phyloP scores from a whole-genome alignment of 2,113 vertebrate species.

The Pavo muticus region DNA sequence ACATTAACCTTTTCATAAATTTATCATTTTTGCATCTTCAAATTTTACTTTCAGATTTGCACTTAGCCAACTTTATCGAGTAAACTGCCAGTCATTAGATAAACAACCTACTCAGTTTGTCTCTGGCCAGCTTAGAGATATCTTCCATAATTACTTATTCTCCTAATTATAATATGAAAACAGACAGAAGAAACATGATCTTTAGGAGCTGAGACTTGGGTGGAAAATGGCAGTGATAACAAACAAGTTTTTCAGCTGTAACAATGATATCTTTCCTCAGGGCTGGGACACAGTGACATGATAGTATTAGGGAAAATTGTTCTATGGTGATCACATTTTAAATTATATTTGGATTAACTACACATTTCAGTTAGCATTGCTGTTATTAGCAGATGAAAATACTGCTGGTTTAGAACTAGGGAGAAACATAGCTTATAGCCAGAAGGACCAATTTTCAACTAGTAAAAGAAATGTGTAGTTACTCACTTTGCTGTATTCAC shows the following conservation, averaged over 20 bases:
- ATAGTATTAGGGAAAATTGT: neutral
- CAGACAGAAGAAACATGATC: neutral
- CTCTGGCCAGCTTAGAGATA: neutral
- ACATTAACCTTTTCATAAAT: neutral
- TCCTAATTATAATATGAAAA: neutral
- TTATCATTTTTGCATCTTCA: neutral
- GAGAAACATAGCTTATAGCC: neutral
- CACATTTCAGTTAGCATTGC: neutral
- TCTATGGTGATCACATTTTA: neutral
- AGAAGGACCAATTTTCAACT: neutral
- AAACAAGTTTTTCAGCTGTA: neutral
- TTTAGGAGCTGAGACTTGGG: neutral
- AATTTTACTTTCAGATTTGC: neutral
- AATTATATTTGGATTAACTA: neutral
- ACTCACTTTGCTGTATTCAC: neutral
- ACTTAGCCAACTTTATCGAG: neutral
- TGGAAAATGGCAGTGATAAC: neutral
- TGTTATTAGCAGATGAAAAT: neutral
- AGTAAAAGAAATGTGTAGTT: neutral
- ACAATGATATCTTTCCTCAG: neutral
- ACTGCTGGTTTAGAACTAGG: neutral
- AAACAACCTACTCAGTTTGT: neutral
- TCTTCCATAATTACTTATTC: rapidly evolving
- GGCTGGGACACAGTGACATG: neutral
- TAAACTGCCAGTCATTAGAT: neutral